Conservation (phyloP, 2,797 vertebrate genomes). For the Acrocephalus scirpaceus region DNA sequence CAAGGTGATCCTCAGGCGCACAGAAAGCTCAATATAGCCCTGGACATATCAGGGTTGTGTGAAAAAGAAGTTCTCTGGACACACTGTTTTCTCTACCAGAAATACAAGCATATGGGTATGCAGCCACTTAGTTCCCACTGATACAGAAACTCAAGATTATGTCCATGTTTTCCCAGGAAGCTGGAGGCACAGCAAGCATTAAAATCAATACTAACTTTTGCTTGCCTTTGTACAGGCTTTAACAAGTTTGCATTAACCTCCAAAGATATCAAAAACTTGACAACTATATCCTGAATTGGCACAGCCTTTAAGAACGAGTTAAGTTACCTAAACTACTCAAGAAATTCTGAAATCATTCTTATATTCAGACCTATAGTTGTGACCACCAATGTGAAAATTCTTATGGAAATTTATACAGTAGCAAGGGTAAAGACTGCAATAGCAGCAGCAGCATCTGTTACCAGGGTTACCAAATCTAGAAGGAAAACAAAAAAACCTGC, state of each 20-base stretch:
- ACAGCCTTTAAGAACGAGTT: not conserved
- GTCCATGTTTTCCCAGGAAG: not conserved
- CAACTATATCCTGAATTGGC: not conserved
- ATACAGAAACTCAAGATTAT: not conserved
- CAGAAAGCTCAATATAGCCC: not conserved
- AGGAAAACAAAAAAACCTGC: slow-evolving; percentile 3
- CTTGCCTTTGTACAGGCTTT: not conserved
- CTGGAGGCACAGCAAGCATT: not conserved
- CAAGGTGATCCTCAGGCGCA: not conserved
- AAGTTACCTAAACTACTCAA: not conserved
- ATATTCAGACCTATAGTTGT: not conserved
- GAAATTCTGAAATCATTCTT: not conserved
- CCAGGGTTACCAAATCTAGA: not conserved
- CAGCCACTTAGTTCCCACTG: not conserved
- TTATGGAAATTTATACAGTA: not conserved
- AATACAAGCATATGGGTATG: not conserved
- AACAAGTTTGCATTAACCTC: not conserved
- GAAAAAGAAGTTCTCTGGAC: not conserved
- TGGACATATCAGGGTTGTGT: not conserved
- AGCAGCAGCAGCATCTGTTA: not conserved
- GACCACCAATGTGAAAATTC: not conserved
- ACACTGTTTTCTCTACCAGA: not conserved
- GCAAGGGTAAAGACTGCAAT: not conserved
- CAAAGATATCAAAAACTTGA: not conserved
- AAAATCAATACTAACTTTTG: not conserved